These are phyloP conservation scores for Eulithis prunata DNA, from an alignment of 2,888 invertebrate species.

Conservation along the genomic window DNA sequence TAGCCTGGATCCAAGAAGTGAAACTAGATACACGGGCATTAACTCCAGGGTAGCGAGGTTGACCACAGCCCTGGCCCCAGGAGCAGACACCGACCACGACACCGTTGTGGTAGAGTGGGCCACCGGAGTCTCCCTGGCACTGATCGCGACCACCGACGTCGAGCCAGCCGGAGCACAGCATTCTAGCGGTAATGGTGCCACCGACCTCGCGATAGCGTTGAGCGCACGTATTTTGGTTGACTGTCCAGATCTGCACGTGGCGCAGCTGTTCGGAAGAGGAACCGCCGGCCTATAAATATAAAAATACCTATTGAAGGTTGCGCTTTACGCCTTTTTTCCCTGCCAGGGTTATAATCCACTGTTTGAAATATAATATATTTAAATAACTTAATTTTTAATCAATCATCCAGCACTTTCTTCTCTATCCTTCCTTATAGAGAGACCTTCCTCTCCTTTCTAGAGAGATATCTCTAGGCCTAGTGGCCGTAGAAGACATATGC, in stretches of 20 bases:
- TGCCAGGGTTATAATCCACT: too few relatives aligned
- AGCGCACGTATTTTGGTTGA: constrained; percentile 48
- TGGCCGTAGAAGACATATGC: too few relatives aligned
- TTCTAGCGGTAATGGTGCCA: constrained; percentile 43
- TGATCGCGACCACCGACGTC: constrained; percentile 49
- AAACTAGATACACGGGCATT: constrained; percentile 47
- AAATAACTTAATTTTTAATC: too few relatives aligned
- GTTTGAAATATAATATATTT: too few relatives aligned
- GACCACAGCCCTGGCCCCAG: constrained; percentile 47
- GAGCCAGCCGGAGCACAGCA: constrained; percentile 52
- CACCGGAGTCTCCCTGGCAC: constrained; percentile 52
- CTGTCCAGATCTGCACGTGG: constrained; percentile 52
- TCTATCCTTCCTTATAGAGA: too few relatives aligned
- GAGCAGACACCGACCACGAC: constrained; percentile 51
- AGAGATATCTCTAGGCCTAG: too few relatives aligned
- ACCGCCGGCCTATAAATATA: constrained; percentile 40
- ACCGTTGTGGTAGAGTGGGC: constrained; percentile 49
- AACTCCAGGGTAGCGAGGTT: constrained; percentile 46
- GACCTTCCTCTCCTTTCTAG: too few relatives aligned
- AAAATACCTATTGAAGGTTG: neutral
- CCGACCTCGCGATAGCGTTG: constrained; percentile 35
- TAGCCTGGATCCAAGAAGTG: constrained; percentile 34
- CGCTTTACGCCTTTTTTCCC: too few relatives aligned
- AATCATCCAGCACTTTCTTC: too few relatives aligned
- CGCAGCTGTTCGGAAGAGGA: constrained; percentile 48